A percentile compares a stretch with the other conserved stretches of the same genome.
Evolutionary conservation across 2,797 vertebrate genomes (phyloP).

Genomic region (Gambelia wislizenii): DNA sequence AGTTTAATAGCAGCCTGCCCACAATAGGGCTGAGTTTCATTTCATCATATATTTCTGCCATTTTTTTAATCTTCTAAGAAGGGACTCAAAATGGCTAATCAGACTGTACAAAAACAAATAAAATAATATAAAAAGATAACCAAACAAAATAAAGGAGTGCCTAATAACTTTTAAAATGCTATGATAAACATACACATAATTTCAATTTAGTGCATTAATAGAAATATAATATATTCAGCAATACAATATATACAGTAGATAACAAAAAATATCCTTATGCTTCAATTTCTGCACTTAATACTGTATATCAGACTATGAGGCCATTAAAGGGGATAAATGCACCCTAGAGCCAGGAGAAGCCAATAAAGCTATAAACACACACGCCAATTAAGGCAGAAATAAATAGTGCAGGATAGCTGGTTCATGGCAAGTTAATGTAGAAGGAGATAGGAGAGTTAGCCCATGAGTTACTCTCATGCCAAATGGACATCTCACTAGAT

Average conservation of each 20-base stretch:
- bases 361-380: neutral
- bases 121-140: neutral
- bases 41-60: neutral
- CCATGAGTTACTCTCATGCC: neutral
- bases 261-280: neutral
- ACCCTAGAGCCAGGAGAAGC: neutral
- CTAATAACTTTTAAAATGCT: neutral
- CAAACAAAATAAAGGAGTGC: neutral
- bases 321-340: neutral
- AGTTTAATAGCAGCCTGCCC: neutral
- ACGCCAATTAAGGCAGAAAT: neutral
- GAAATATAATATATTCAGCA: neutral
- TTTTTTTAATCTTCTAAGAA: neutral
- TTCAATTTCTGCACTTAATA: neutral
- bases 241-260: neutral
- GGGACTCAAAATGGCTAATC: neutral
- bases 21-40: neutral
- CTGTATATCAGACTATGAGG: neutral
- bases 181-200: neutral
- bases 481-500: neutral
- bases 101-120: neutral
- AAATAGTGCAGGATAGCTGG: neutral
- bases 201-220: neutral
- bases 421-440: neutral
- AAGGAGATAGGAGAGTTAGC: neutral